A percentile compares a stretch with the other conserved stretches of the same genome.
Evolutionary conservation across 2,113 vertebrate genomes (phyloP).

Genomic region (Setophaga coronata): DNA sequence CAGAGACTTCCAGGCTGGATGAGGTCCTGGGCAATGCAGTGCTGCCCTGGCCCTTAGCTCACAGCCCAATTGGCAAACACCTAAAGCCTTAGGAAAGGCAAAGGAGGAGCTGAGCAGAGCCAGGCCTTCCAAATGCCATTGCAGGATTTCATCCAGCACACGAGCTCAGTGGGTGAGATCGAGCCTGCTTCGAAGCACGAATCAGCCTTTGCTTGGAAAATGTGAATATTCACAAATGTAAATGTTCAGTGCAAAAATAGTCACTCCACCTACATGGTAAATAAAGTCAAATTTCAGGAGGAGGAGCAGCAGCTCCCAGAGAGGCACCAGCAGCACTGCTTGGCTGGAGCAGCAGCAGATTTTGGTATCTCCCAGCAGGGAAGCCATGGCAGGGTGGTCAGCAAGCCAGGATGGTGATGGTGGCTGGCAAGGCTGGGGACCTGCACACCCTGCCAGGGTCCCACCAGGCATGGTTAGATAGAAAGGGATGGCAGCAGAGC

Average conservation of each 20-base stretch:
- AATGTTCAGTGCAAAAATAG: slow-evolving; percentile 66
- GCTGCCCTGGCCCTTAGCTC: not conserved
- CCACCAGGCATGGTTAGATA: not conserved
- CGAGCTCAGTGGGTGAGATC: not conserved
- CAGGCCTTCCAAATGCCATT: not conserved
- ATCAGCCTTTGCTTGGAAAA: not conserved
- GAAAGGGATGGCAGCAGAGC: not conserved
- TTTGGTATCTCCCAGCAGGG: not conserved
- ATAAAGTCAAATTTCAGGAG: slow-evolving; percentile 5
- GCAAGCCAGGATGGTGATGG: not conserved
- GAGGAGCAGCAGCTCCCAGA: not conserved
- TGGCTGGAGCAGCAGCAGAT: not conserved
- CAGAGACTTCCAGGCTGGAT: accelerated
- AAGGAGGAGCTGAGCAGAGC: not conserved
- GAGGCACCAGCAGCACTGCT: not conserved
- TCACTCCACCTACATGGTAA: not conserved
- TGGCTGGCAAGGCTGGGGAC: not conserved
- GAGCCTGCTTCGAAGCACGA: not conserved
- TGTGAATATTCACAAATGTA: slow-evolving; percentile 55
- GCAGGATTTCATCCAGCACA: not conserved
- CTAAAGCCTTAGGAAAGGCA: not conserved
- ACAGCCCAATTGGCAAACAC: not conserved
- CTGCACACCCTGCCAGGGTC: accelerated
- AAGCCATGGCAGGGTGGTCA: not conserved
- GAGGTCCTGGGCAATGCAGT: not conserved